Percentiles rank a stretch among this genome's conserved stretches.
phyloP scores from a whole-genome alignment of 1,140 invertebrate species.

The Philotrypesis tridentata region DNA sequence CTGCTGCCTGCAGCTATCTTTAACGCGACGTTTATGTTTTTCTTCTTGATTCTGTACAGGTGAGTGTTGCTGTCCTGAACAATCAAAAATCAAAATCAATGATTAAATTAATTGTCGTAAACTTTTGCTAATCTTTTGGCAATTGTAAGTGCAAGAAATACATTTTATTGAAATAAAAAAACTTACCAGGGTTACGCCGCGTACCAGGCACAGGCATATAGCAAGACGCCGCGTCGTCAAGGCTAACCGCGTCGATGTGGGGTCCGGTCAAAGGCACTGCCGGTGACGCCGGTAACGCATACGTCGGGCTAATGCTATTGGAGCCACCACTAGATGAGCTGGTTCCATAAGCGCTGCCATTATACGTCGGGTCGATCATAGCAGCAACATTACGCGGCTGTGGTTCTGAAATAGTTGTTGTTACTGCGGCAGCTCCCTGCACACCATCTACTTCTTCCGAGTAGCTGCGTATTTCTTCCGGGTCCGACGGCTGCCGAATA shows the following conservation, averaged over 20 bases:
- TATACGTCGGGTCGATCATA: conserved; percentile 72
- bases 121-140: too few species aligned
- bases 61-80: conserved; percentile 35
- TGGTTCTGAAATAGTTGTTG: background rate
- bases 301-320: conserved; percentile 65
- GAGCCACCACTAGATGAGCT: conserved; percentile 66
- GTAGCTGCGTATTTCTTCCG: conserved; percentile 67
- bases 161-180: background rate
- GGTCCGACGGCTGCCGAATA: conserved; percentile 67
- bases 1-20: conserved; percentile 74
- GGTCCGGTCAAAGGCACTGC: background rate
- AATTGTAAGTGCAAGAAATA: too few species aligned
- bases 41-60: conserved; percentile 72
- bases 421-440: background rate
- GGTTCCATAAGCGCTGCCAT: conserved; percentile 55
- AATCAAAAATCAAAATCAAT: background rate
- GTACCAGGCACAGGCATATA: conserved; percentile 89
- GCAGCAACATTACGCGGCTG: conserved; percentile 68
- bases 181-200: conserved; percentile 72
- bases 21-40: conserved; percentile 71
- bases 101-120: background rate
- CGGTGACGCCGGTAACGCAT: conserved; percentile 63
- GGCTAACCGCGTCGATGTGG: conserved; percentile 58
- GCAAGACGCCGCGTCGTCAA: conserved; percentile 76
- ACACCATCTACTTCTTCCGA: background rate